Evolutionary conservation across 2,113 vertebrate genomes (phyloP), one percentile per base, ranked within the genome.

Genomic region (Psephotus haematonotus): DNA sequence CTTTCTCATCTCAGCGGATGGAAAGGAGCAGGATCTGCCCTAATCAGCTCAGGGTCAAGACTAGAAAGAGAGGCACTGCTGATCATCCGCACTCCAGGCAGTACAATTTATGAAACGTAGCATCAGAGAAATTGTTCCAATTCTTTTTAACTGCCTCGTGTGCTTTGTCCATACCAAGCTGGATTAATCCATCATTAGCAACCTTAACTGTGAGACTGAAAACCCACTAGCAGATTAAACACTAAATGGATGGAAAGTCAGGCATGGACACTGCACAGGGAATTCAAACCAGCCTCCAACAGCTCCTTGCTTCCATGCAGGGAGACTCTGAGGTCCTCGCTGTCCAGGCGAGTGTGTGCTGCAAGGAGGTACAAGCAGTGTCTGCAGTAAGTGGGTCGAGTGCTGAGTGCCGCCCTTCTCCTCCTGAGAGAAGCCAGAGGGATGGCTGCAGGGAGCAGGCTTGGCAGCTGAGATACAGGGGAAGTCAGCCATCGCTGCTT

Each of bases 311-410:
- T 59, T 69, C 44, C 64, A 82, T 63, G 41, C 41, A 37, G 60
- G 50, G 22, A 6, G 18, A 9, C 20, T 29, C 57, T 23, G 17
- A 19, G 27, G 13, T 23, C 49, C 55, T 19, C 25, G 25, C 0
- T n/a, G 33, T 41, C 2, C 2, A 55, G 35, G 31, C 0, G 1
- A 68, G 43, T 1, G 4, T 0, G 0, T 19, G 33, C 19, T n/a
- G n/a, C 25, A 59, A 59, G 25, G 23, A 55, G 47, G 15, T 24
- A 39, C 23, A 13, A 39, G 25, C 47, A 17, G 13, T 2, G 17
- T 16, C 52, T 37, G 29, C 6, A 8, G 4, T 8, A 16, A 83
- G 17, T 3, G 22, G 44, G 35, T 49, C 0, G 0, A 20, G 28
- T 0, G 0, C 7, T 8, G 31, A 80, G 25, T 20, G 27, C 11